These are phyloP conservation scores for Chloebia gouldiae DNA, from an alignment of 2,113 vertebrate species.

Conservation along the genomic window DNA sequence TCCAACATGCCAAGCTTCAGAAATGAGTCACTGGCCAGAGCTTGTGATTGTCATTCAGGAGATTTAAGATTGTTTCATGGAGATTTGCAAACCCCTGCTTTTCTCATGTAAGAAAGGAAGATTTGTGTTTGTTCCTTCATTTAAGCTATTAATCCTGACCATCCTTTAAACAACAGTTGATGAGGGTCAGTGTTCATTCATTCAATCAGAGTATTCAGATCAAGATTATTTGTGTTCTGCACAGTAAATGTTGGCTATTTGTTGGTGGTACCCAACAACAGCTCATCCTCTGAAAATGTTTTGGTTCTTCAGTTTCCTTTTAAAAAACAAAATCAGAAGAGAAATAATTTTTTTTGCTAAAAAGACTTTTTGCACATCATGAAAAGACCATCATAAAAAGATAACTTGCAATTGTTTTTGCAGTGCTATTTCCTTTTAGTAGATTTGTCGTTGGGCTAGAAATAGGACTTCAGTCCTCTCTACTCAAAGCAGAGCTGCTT, in stretches of 20 bases:
- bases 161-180: not conserved
- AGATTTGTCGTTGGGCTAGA: not conserved
- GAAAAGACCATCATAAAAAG: not conserved
- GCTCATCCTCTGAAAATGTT: not conserved
- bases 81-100: not conserved
- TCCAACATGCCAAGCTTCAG: not conserved
- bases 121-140: not conserved
- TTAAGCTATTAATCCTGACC: not conserved
- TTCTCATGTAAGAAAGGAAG: not conserved
- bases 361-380: not conserved
- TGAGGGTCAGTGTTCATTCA: not conserved
- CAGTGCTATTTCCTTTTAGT: not conserved
- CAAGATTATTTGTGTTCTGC: not conserved
- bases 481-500: not conserved
- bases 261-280: not conserved
- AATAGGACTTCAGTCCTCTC: not conserved
- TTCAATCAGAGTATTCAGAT: not conserved
- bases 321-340: not conserved
- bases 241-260: not conserved
- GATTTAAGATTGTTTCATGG: not conserved
- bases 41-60: not conserved
- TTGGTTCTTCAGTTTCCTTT: not conserved
- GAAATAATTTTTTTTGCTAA: not conserved
- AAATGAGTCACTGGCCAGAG: not conserved
- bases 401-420: not conserved